Percentiles rank a stretch among this genome's conserved stretches.
These are phyloP conservation scores for Triplophysa rosa DNA, from an alignment of 2,113 vertebrate species.

Conservation along the genomic window DNA sequence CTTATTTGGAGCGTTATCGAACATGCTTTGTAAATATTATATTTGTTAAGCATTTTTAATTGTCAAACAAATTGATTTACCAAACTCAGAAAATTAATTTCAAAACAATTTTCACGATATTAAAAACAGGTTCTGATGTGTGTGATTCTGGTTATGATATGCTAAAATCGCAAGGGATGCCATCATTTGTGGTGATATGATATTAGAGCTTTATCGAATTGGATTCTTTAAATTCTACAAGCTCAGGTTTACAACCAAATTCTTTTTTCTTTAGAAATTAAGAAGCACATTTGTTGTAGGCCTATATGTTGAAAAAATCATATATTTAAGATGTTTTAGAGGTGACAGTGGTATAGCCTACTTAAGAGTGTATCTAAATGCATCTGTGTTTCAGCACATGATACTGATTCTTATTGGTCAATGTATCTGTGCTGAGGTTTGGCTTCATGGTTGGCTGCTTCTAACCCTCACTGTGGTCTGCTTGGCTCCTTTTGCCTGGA, in stretches of 20 bases:
- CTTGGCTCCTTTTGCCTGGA: slow-evolving; percentile 71
- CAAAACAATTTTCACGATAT: not conserved
- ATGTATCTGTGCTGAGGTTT: slow-evolving; percentile 4
- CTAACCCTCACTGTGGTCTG: slow-evolving; percentile 68
- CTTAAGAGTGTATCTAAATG: not conserved
- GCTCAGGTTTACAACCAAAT: no score
- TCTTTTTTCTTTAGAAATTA: not conserved
- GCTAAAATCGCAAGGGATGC: not conserved
- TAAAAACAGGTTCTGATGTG: not conserved
- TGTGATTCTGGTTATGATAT: no score
- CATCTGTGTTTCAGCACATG: not conserved
- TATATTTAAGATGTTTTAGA: not conserved
- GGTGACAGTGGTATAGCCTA: not conserved
- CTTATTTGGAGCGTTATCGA: no score
- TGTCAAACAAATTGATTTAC: no score
- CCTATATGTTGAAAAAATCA: not conserved
- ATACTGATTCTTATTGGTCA: slow-evolving; percentile 17
- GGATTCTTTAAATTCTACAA: no score
- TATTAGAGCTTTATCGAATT: no score
- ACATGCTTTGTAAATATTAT: no score
- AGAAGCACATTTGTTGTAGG: not conserved
- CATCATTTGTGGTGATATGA: not conserved
- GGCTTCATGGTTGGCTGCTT: slow-evolving; percentile 81
- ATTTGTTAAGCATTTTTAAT: not conserved
- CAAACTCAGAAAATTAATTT: no score